phyloP scores from a whole-genome alignment of 2,888 invertebrate species.

The Sericinus montela region DNA sequence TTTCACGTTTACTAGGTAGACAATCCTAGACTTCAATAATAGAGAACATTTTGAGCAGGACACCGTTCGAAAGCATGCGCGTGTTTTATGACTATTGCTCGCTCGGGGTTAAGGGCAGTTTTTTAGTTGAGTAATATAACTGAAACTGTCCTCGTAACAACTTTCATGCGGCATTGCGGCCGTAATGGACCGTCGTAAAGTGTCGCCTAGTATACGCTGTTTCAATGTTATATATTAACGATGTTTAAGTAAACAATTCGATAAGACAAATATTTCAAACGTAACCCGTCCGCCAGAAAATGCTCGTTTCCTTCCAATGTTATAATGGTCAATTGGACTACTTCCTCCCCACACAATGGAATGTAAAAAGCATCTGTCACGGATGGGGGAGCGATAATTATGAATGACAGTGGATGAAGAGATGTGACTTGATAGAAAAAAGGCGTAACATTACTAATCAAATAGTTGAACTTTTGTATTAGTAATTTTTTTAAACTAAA shows the following conservation, averaged over 20 bases:
- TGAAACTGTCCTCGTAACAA: neutral
- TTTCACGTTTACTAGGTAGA: no score
- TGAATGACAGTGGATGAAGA: constrained; percentile 32
- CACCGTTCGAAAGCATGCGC: neutral
- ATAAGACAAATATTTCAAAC: no score
- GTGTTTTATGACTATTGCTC: constrained; percentile 10
- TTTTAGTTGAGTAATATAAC: constrained; percentile 9
- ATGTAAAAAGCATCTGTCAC: constrained; percentile 52
- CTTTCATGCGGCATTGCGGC: constrained; percentile 18
- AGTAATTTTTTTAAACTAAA: no score
- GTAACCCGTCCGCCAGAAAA: constrained; percentile 53
- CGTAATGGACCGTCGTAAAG: constrained; percentile 10
- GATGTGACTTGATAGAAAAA: constrained; percentile 24
- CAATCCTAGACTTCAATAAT: no score
- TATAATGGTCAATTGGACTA: constrained; percentile 61
- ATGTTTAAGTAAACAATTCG: no score
- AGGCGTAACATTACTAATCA: no score
- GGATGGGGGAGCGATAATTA: constrained; percentile 30
- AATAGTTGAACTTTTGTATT: no score
- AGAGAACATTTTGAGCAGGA: no score
- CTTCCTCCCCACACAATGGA: constrained; percentile 66
- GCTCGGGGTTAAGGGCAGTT: constrained; percentile 1
- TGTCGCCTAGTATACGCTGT: no score
- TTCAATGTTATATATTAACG: neutral
- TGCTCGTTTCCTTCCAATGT: constrained; percentile 53